Base-by-base conservation (phyloP, 2,113 vertebrate species). In the Platanista minor region DNA sequence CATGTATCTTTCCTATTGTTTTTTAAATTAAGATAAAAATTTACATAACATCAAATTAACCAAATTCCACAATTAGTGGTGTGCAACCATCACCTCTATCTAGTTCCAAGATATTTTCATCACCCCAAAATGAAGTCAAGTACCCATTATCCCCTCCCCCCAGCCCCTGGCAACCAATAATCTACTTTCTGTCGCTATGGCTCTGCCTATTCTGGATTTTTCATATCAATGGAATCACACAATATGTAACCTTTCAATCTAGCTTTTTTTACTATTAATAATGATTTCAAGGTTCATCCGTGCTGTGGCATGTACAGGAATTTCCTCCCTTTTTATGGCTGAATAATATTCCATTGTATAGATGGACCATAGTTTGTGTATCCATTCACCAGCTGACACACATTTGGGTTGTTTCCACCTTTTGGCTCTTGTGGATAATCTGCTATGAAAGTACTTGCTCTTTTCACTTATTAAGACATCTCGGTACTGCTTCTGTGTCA, bases 241-340 rank as follows among this genome's bases (percentile, higher is more conserved):
- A 43, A 6, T 33, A 72, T 33, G 52, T 87, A 18, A 17, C 27
- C 46, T 71, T 8, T 62, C 12, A 13, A 54, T 90, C 87, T 52
- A n/a, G 15, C 33, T 52, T 66, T 43, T 64, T 39, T 49, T 31
- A 4, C 87, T 49, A 6, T 29, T 5, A 8, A 8, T 49, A 3
- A 39, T 41, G 61, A 67, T 39, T 54, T 54, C 1, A 1, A 74
- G 18, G 39, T 21, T 33, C n/a, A 11, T 8, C 11, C 5, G 7
- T 33, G 0, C 6, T 3, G 25, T 29, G 10, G 61, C 25, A 10
- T 14, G 13, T 25, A 4, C 5, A 11, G 3, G 10, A 9, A 14
- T 6, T 57, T 43, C 29, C 9, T 43, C n/a, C 29, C 46, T 66
- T 29, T 66, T 31, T 2, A 9, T 4, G 20, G 36, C 46, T n/a